Base-by-base conservation (phyloP, 2,113 vertebrate genomes). In the Clupea harengus region DNA sequence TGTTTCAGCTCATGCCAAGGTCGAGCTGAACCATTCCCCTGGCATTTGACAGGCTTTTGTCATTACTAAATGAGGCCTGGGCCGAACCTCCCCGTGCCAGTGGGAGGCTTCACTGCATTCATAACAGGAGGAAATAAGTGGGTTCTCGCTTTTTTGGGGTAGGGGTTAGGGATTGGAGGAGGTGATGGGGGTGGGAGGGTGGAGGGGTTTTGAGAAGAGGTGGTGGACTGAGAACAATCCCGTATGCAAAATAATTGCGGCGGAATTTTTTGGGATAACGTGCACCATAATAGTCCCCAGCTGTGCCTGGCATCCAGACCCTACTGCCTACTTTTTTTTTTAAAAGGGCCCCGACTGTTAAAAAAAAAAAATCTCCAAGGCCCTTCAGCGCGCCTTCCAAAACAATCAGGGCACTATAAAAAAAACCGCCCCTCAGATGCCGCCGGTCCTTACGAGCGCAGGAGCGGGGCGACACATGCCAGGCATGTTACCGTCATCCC, bases 231-330 rank as follows among this genome's bases (percentile, higher is more conserved):
- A 88, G 87, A 87, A 75, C 84, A 80, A 81, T 86, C 84, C 85
- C 93, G 94, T 95, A 96, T 97, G 96, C 95, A 96, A 97, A 97
- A 97, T 97, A 97, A 97, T 97, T 97, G 96, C 96, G 96, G 95
- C 95, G 95, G 95, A 94, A 96, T 96, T 96, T 97, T 96, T 95
- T 81, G n/a, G 96, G 95, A 96, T 95, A 95, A 96, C 95, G 94
- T 96, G 95, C 95, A 96, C 95, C 95, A 94, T 97, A 97, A 97
- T 96, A 95, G 96, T 96, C 95, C 94, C 96, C 96, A 97, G 96
- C 96, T 97, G 96, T 94, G 95, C 95, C 95, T 95, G 95, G 96
- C 95, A 96, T 96, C 95, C 95, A 96, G 95, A 94, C 96, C 95
- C 95, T 95, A 96, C 96, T 96, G 95, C 96, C 39, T 39, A 39